A percentile compares a stretch with the other conserved stretches of the same genome.
phyloP scores from a whole-genome alignment of 2,113 vertebrate genomes.

The Ginglymostoma cirratum region DNA sequence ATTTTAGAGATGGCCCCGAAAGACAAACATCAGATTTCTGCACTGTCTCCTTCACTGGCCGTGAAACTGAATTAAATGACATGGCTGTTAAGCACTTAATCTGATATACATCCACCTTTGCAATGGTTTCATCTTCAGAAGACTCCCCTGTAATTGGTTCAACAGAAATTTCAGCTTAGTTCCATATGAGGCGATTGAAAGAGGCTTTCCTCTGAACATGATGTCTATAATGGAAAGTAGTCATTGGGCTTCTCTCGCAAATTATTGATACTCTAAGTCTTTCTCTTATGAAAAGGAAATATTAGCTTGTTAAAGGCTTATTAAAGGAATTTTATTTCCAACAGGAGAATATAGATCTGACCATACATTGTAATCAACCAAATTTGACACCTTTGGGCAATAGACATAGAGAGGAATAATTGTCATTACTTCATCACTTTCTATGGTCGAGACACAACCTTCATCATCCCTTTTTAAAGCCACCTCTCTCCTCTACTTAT shows the following conservation, averaged over 20 bases:
- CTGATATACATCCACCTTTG: neutral
- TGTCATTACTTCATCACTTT: neutral
- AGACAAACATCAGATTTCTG: neutral
- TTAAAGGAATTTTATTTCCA: neutral
- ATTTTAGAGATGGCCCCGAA: neutral
- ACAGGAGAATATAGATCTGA: neutral
- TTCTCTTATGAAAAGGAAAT: no score
- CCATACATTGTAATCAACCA: neutral
- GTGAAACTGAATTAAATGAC: neutral
- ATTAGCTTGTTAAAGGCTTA: neutral
- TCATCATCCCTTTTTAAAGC: neutral
- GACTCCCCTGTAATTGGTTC: neutral
- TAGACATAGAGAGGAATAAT: neutral
- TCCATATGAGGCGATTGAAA: neutral
- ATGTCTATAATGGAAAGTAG: neutral
- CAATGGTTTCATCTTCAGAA: neutral
- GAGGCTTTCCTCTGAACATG: neutral
- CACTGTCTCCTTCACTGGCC: neutral
- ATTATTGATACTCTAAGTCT: neutral
- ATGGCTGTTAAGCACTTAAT: neutral
- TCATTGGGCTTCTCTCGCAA: neutral
- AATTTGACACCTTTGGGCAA: neutral
- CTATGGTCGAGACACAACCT: neutral
- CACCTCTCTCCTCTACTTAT: neutral
- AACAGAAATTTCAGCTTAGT: neutral